A percentile compares a stretch with the other conserved stretches of the same genome.
Evolutionary conservation across 2,113 vertebrate genomes (phyloP).

Genomic region (Poecilia latipinna): DNA sequence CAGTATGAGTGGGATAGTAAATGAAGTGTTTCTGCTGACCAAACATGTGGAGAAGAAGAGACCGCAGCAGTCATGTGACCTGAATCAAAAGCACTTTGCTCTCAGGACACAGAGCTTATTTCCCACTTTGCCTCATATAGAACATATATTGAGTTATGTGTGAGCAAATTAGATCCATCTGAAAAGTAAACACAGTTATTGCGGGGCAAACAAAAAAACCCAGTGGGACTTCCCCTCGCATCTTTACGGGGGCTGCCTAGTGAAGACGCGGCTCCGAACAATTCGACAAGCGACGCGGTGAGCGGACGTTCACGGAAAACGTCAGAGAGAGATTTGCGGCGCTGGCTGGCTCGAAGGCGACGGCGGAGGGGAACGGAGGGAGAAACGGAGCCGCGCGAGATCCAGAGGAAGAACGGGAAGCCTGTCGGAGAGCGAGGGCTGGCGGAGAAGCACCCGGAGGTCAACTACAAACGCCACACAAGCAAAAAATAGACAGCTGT

Average conservation of each 20-base stretch:
- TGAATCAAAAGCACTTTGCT: conserved; percentile 18
- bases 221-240: neutral
- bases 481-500: conserved; percentile 48
- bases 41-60: neutral
- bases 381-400: conserved; percentile 20
- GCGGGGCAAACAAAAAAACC: neutral
- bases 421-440: conserved; percentile 18
- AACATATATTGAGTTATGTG: conserved; percentile 7
- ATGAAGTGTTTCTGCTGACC: conserved; percentile 46
- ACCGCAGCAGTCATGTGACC: conserved; percentile 14
- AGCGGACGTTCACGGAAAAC: conserved; percentile 37
- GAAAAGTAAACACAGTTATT: neutral
- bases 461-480: conserved; percentile 58
- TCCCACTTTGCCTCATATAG: neutral
- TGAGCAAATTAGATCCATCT: conserved; percentile 2
- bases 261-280: conserved; percentile 11
- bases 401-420: conserved; percentile 6
- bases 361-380: conserved; percentile 10
- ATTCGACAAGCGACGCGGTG: conserved; percentile 6
- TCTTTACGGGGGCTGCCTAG: conserved; percentile 1
- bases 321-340: conserved; percentile 10
- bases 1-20: conserved; percentile 39
- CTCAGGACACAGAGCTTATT: conserved; percentile 11
- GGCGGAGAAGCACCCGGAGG: conserved; percentile 46
- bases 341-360: conserved; percentile 30